These are phyloP conservation scores for Celastrina argiolus DNA, from an alignment of 2,888 invertebrate species.

Conservation along the genomic window DNA sequence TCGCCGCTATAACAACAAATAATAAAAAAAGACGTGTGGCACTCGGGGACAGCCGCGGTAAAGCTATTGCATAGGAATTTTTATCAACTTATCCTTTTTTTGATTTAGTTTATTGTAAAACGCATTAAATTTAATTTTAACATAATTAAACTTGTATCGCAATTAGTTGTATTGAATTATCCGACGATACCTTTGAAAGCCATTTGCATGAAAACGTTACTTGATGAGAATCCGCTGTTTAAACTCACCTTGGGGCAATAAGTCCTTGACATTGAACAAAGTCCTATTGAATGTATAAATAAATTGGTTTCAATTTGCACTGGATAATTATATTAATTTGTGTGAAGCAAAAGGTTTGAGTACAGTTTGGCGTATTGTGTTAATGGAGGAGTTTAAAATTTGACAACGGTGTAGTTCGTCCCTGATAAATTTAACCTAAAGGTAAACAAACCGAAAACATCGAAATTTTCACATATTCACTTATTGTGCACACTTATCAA, in stretches of 20 bases:
- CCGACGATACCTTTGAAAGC: slow-evolving; percentile 2
- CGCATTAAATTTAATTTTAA: neutral
- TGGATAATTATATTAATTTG: neutral
- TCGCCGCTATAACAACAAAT: no score
- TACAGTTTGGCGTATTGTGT: neutral
- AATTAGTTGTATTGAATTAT: slow-evolving; percentile 7
- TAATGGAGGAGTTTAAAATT: no score
- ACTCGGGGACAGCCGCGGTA: no score
- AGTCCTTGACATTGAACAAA: slow-evolving; percentile 20
- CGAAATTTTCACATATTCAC: no score
- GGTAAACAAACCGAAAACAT: no score
- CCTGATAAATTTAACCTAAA: no score
- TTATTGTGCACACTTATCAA: no score
- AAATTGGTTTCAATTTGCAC: neutral
- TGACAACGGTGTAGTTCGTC: no score
- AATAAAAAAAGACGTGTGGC: no score
- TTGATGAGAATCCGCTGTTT: slow-evolving; percentile 12
- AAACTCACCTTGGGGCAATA: slow-evolving; percentile 8
- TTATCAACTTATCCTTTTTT: no score
- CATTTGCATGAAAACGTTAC: slow-evolving; percentile 17
- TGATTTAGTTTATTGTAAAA: neutral
- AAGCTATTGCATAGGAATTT: no score
- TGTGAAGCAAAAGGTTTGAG: no score
- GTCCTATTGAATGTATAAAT: slow-evolving; percentile 3
- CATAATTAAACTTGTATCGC: neutral